Evolutionary conservation across 2,888 invertebrate species (phyloP).

Genomic region (Calliopum simillimum): DNA sequence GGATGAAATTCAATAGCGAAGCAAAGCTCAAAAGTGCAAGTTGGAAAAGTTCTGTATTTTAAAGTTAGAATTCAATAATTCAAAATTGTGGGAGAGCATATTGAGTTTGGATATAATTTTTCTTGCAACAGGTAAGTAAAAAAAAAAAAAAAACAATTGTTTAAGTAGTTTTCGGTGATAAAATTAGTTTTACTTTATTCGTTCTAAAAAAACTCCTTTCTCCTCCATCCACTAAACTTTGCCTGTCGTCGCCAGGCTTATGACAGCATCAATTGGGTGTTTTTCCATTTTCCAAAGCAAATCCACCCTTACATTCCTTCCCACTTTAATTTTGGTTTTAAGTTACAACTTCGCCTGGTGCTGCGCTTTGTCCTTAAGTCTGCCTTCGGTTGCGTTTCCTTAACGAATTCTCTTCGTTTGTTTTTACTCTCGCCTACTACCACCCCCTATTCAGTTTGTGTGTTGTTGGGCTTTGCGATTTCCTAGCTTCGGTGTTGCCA

Average conservation of each 20-base stretch:
- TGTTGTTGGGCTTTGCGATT: background rate
- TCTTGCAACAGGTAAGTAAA: constrained; percentile 5
- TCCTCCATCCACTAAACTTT: background rate
- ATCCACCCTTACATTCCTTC: constrained; percentile 3
- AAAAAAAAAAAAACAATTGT: background rate
- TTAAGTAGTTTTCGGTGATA: background rate
- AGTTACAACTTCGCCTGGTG: constrained; percentile 7
- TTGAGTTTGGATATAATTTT: background rate
- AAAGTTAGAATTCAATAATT: background rate
- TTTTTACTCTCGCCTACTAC: background rate
- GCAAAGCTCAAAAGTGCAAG: constrained; percentile 10
- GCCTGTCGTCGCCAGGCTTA: background rate
- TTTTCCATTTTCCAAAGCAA: background rate
- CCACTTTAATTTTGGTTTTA: constrained; percentile 10
- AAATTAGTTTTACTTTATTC: background rate
- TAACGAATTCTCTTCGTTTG: background rate
- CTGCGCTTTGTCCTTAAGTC: constrained; percentile 20
- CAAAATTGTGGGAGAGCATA: background rate
- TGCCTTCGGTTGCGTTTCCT: constrained; percentile 9
- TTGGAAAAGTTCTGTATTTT: background rate
- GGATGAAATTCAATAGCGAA: constrained; percentile 3
- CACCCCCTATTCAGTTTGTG: background rate
- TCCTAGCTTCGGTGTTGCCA: background rate
- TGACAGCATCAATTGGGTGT: background rate
- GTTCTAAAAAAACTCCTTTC: background rate